Conservation (phyloP, 2,113 vertebrate genomes). For the Geococcyx californianus region DNA sequence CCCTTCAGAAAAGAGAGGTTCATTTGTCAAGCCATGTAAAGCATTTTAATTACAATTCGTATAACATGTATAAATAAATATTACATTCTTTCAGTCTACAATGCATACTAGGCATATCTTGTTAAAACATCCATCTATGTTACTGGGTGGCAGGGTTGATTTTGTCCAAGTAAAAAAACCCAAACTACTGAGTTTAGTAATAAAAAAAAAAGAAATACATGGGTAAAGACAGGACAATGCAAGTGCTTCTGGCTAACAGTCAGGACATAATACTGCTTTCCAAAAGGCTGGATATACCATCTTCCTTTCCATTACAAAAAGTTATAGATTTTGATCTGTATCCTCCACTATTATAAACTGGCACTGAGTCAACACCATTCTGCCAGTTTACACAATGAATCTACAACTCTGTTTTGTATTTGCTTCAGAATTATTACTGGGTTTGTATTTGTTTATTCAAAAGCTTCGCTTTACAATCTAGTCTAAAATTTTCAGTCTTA, state of each 20-base stretch:
- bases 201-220: background rate
- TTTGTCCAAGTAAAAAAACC: background rate
- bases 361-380: background rate
- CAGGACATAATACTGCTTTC: background rate
- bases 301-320: background rate
- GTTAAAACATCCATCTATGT: slow-evolving; percentile 60
- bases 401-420: background rate
- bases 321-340: background rate
- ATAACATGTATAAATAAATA: slow-evolving; percentile 79
- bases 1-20: slow-evolving; percentile 6
- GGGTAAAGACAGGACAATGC: background rate
- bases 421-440: background rate
- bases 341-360: background rate
- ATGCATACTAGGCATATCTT: slow-evolving; percentile 74
- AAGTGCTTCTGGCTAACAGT: background rate
- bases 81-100: slow-evolving; percentile 80
- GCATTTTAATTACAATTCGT: slow-evolving; percentile 83
- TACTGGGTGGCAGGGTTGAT: slow-evolving; percentile 47
- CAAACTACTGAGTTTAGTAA: slow-evolving; percentile 39
- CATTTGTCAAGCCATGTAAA: slow-evolving; percentile 74
- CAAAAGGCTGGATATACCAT: background rate
- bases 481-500: background rate
- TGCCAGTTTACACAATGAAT: background rate
- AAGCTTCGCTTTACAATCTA: background rate
- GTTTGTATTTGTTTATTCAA: background rate